These are phyloP conservation scores for Ephestia elutella DNA, from an alignment of 1,140 invertebrate genomes.

Conservation along the genomic window DNA sequence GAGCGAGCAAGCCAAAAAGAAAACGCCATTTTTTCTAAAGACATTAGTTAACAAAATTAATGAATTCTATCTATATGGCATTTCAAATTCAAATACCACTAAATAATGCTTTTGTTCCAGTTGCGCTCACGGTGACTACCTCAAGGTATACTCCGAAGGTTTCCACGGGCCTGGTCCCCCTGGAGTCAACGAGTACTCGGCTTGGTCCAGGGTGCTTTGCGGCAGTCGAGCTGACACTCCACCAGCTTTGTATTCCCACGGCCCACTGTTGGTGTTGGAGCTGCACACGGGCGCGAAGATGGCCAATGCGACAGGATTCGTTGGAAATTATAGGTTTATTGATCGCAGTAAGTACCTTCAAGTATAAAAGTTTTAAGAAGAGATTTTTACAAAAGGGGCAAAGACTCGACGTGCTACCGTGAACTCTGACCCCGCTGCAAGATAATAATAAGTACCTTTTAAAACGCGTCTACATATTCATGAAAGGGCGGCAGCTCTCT, in stretches of 20 bases:
- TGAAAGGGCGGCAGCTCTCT: too few species aligned
- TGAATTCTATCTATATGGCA: too few species aligned
- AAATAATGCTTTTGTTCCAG: conserved; percentile 65
- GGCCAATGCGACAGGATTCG: conserved; percentile 83
- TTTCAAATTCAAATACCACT: too few species aligned
- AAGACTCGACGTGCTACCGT: too few species aligned
- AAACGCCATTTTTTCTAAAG: too few species aligned
- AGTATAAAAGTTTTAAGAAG: too few species aligned
- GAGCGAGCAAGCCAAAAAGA: too few species aligned
- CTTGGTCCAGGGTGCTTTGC: conserved; percentile 84
- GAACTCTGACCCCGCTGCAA: too few species aligned
- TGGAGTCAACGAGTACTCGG: conserved; percentile 86
- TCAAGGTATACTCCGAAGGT: conserved; percentile 82
- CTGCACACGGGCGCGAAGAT: conserved; percentile 76
- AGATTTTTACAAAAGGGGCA: too few species aligned
- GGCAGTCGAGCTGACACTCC: conserved; percentile 83
- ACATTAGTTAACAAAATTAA: too few species aligned
- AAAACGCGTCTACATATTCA: too few species aligned
- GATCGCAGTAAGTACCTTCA: conserved; percentile 83
- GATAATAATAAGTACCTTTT: too few species aligned
- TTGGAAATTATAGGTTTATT: conserved; percentile 86
- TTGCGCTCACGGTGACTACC: conserved; percentile 83
- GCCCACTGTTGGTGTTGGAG: conserved; percentile 84
- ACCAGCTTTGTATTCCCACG: conserved; percentile 86
- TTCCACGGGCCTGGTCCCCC: conserved; percentile 74